Evolutionary conservation across 2,797 vertebrate species (phyloP), one percentile per base, ranked within the genome.

Genomic region (Argentina silus): DNA sequence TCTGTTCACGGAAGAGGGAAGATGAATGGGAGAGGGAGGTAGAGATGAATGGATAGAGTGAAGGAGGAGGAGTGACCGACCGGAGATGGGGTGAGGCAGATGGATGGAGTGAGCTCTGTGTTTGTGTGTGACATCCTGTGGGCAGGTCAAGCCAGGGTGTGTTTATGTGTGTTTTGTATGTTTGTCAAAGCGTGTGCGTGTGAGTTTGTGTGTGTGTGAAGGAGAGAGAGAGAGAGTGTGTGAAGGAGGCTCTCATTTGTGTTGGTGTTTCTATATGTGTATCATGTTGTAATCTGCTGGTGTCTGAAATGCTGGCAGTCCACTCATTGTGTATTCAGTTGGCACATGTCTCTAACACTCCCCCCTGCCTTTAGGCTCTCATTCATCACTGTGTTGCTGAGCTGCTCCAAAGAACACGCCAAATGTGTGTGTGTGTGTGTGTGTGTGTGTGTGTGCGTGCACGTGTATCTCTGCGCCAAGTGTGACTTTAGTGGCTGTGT

Each of bases 21-120:
- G 83, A 88, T 90, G 80, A 87, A 90, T 88, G 78, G 78, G 84
- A 60, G 73, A 69, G 70, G 85, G 81, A 85, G 83, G 82, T 71
- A 17, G 64, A 84, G 87, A 84, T 86, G 77, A 90, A 86, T 85
- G 81, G 50, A 15, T 50, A 42, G 59, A 43, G 56, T 56, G 21
- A 8, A 53, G 27, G 63, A 78, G 80, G 81, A 73, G 83, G 83
- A 84, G 76, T 80, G 66, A 43, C 67, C 3, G 66, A 79, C 81
- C 59, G 75, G 88, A 84, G 82, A 82, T 78, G 77, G 62, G 79
- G 67, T 43, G 23, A 80, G 74, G 63, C 60, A 21, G 83, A 73
- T 7, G 12, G 80, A 81, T 74, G 73, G 66, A 76, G 79, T 71
- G 76, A 19, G 69, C 78, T 77, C 69, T 78, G 45, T 8, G 76